Conservation (phyloP, 2,113 vertebrate species). For the Phainopepla nitens region DNA sequence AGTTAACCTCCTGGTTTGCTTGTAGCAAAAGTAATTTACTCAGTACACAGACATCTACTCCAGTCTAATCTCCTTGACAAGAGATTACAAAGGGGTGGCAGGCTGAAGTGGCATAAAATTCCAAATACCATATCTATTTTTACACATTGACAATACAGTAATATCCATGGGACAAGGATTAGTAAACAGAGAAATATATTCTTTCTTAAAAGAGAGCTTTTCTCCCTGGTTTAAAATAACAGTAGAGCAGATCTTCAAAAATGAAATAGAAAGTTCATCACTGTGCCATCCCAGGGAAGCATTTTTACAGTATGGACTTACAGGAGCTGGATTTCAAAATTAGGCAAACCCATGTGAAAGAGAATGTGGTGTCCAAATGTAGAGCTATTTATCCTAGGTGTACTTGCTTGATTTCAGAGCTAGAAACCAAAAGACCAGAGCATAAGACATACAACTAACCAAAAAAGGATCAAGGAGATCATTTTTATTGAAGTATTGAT, state of each 20-base stretch:
- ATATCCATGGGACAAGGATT: slow-evolving; percentile 14
- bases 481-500: background rate
- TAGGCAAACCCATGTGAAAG: background rate
- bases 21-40: slow-evolving; percentile 50
- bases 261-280: background rate
- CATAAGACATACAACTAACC: background rate
- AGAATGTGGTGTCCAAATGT: background rate
- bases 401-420: background rate
- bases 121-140: slow-evolving; percentile 25
- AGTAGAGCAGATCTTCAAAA: background rate
- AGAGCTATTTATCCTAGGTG: background rate
- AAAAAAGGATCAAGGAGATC: background rate
- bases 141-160: background rate
- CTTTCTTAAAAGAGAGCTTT: slow-evolving; percentile 10
- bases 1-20: slow-evolving; percentile 40
- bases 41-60: background rate
- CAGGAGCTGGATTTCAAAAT: background rate
- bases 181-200: slow-evolving; percentile 17
- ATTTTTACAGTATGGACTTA: background rate
- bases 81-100: slow-evolving; percentile 2
- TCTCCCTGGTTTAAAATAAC: background rate
- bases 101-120: slow-evolving; percentile 34
- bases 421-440: background rate
- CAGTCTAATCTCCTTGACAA: slow-evolving; percentile 4
- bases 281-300: background rate